Percentiles rank a stretch among this genome's conserved stretches.
These are phyloP conservation scores for Elysia crispata DNA, from an alignment of 2,888 invertebrate species.

Conservation along the genomic window DNA sequence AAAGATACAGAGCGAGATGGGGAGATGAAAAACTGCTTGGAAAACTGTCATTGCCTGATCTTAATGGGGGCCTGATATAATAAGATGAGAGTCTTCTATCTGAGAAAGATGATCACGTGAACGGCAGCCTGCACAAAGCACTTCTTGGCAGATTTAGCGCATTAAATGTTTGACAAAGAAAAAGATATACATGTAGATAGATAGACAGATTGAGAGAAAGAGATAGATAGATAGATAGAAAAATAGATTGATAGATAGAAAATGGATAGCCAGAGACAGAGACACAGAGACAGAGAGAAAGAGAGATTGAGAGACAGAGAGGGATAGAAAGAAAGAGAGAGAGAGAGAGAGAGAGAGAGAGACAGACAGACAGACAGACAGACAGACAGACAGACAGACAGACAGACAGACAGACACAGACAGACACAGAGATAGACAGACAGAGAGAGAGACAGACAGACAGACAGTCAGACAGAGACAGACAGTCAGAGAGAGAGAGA, in stretches of 20 bases:
- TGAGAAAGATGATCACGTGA: too few species aligned
- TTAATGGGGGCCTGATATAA: too few species aligned
- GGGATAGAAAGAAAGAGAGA: neutral
- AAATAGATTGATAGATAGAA: neutral
- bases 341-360: neutral
- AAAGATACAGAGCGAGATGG: too few species aligned
- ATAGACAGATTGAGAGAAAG: neutral
- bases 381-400: neutral
- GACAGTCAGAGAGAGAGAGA: neutral
- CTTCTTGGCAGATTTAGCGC: too few species aligned
- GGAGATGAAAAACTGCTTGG: too few species aligned
- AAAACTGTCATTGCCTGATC: too few species aligned
- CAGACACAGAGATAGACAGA: slow-evolving; percentile 6
- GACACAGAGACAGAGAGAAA: slow-evolving; percentile 3
- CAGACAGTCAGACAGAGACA: slow-evolving; percentile 15
- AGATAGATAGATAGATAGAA: neutral
- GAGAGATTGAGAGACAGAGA: neutral
- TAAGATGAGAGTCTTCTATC: too few species aligned
- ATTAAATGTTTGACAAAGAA: too few species aligned
- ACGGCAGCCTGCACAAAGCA: too few species aligned
- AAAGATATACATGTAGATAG: neutral
- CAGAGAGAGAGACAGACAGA: slow-evolving; percentile 17
- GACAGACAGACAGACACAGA: slow-evolving; percentile 11
- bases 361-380: neutral
- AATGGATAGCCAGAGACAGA: neutral